Evolutionary conservation across 1,140 invertebrate species (phyloP).

Genomic region (Rhyacophila brunnea): DNA sequence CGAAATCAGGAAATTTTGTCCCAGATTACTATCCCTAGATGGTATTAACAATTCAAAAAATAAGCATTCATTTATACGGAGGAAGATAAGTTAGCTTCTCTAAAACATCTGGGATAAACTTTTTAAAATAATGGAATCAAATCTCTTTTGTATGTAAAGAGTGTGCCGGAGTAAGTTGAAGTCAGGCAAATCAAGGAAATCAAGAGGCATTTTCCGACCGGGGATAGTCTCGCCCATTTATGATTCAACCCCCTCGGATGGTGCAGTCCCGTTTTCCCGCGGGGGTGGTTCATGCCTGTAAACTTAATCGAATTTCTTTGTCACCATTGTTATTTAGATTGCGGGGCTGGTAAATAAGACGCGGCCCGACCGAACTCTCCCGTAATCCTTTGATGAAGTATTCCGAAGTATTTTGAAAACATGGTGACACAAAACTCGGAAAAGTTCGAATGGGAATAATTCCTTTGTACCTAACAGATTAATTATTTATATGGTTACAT

Average conservation of each 20-base stretch:
- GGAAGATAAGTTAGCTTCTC: too few relatives aligned
- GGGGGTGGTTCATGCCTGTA: constrained; percentile 20
- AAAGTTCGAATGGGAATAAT: too few relatives aligned
- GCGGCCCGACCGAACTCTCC: not conserved
- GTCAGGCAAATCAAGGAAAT: not conserved
- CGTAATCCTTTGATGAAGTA: constrained; percentile 21
- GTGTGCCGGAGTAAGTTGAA: not conserved
- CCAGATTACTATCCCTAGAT: too few relatives aligned
- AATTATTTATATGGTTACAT: too few relatives aligned
- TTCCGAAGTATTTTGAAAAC: constrained; percentile 1
- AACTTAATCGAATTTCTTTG: constrained; percentile 36
- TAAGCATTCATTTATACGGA: too few relatives aligned
- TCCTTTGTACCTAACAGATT: too few relatives aligned
- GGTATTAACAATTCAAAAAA: too few relatives aligned
- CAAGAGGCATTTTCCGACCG: not conserved
- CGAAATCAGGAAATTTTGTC: too few relatives aligned
- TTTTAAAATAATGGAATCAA: not conserved
- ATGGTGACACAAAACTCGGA: not conserved
- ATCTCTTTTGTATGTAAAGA: not conserved
- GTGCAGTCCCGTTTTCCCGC: not conserved
- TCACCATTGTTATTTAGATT: constrained; percentile 36
- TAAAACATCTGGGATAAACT: too few relatives aligned
- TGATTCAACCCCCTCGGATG: constrained; percentile 5
- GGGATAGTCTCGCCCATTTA: constrained; percentile 6
- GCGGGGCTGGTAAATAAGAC: constrained; percentile 28